Conservation (phyloP, 2,888 invertebrate species). For the Nematopogon swammerdamellus region DNA sequence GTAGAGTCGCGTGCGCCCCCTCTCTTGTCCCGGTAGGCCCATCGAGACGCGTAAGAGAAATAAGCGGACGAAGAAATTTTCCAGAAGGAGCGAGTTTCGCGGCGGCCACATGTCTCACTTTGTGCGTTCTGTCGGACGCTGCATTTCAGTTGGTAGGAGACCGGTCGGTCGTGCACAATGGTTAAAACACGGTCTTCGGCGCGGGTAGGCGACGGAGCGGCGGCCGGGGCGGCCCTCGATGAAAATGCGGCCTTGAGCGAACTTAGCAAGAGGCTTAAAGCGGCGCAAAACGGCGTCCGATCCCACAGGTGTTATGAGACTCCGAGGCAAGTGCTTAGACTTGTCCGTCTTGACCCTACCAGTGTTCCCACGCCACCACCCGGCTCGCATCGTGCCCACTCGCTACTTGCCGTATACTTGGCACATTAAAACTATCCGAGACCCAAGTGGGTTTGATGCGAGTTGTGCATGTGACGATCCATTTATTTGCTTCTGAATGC, state of each 20-base stretch:
- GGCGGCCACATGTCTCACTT: neutral
- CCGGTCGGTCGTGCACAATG: conserved; percentile 51
- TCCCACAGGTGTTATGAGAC: conserved; percentile 29
- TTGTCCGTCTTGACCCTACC: too few species aligned
- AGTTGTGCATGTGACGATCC: too few species aligned
- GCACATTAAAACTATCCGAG: too few species aligned
- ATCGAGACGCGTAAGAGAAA: conserved; percentile 39
- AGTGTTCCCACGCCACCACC: conserved; percentile 43
- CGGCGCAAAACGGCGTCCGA: conserved; percentile 36
- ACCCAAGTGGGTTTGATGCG: too few species aligned
- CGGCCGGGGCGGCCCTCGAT: conserved; percentile 29
- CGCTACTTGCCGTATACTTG: too few species aligned
- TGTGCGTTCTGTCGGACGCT: conserved; percentile 29
- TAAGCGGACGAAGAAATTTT: conserved; percentile 49
- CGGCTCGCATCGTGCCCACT: too few species aligned
- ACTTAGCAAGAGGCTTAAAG: conserved; percentile 42
- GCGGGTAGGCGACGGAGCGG: conserved; percentile 40
- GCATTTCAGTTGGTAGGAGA: conserved; percentile 56
- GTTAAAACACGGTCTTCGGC: conserved; percentile 58
- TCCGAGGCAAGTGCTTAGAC: conserved; percentile 42
- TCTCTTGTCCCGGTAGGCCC: conserved; percentile 26
- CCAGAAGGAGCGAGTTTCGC: conserved; percentile 23
- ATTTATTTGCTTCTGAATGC: too few species aligned
- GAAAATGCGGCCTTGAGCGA: conserved; percentile 46
- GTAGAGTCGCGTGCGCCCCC: conserved; percentile 27